Conservation (phyloP, 2,797 vertebrate genomes). For the Takifugu rubripes region DNA sequence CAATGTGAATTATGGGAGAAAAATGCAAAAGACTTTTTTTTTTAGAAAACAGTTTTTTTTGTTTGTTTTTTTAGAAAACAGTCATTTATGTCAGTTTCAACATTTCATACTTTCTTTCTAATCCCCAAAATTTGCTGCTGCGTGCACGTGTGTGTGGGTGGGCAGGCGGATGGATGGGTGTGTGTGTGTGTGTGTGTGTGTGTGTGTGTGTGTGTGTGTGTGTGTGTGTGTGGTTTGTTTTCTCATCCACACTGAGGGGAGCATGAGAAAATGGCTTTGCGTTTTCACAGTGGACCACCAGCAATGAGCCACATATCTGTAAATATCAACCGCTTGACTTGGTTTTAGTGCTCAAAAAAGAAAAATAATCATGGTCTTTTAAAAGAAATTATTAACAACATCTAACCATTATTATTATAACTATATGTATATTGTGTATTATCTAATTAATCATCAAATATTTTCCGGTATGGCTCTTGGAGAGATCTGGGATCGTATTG, state of each 20-base stretch:
- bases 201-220: constrained; percentile 12
- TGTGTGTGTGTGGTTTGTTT: constrained; percentile 20
- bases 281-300: constrained; percentile 38
- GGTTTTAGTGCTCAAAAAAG: neutral
- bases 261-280: constrained; percentile 42
- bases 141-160: constrained; percentile 30
- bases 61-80: too few relatives aligned
- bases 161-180: constrained; percentile 5
- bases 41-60: neutral
- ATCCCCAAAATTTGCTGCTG: constrained; percentile 6
- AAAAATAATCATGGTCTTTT: too few relatives aligned
- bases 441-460: too few relatives aligned
- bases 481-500: too few relatives aligned
- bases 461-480: too few relatives aligned
- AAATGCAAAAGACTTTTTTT: too few relatives aligned
- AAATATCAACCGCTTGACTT: constrained; percentile 16
- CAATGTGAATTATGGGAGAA: too few relatives aligned
- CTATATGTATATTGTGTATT: too few relatives aligned
- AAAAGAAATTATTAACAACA: too few relatives aligned
- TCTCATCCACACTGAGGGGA: constrained; percentile 21
- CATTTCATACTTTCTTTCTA: too few relatives aligned
- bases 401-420: too few relatives aligned
- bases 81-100: too few relatives aligned
- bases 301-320: constrained; percentile 13
- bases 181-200: constrained; percentile 23